Base-by-base conservation (phyloP, 2,113 vertebrate genomes). In the Trogon surrucura region DNA sequence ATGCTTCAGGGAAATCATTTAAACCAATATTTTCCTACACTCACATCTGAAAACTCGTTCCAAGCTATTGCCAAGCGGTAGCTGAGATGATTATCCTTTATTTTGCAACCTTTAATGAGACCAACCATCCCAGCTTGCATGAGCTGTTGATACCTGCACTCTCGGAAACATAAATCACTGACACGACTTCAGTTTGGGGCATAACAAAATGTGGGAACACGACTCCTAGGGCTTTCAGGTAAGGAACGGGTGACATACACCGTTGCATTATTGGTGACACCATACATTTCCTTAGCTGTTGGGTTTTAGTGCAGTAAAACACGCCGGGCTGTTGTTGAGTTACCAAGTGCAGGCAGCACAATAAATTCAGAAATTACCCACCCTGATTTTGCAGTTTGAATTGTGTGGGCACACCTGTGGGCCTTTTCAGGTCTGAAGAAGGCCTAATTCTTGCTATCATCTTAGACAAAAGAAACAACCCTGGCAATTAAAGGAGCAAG, bases 1-100 rank as follows among this genome's bases (percentile, higher is more conserved):
- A 82, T 96, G 86, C 92, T 94, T 53, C 77, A 80, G 70, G 83
- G 77, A 91, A 94, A 95, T 80, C 53, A 87, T 92, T 94, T 91
- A 89, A 92, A 95, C 45, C 41, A 66, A 60, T 93, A 80, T 94
- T 95, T 88, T 89, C 73, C 85, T 73, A 80, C 22, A 47, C 6
- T 58, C 8, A 21, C 69, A 66, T 62, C 66, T 82, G 88, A 84
- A 94, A 69, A 75, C 62, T 75, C 69, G 36, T 96, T 93, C 88
- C 56, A 64, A 86, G 75, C 56, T 93, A 70, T 77, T 94, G 69
- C 57, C 65, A 69, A 79, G 57, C 36, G 61, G 66, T 65, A 91
- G 73, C 58, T 72, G 91, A 94, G 91, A 89, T 87, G 30, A 93
- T 93, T 92, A 93, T 80, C 83, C 77, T 89, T 89, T 94, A 75